A percentile compares a stretch with the other conserved stretches of the same genome.
Evolutionary conservation across 2,113 vertebrate species (phyloP).

Genomic region (Cryptomyrus ogoouensis): DNA sequence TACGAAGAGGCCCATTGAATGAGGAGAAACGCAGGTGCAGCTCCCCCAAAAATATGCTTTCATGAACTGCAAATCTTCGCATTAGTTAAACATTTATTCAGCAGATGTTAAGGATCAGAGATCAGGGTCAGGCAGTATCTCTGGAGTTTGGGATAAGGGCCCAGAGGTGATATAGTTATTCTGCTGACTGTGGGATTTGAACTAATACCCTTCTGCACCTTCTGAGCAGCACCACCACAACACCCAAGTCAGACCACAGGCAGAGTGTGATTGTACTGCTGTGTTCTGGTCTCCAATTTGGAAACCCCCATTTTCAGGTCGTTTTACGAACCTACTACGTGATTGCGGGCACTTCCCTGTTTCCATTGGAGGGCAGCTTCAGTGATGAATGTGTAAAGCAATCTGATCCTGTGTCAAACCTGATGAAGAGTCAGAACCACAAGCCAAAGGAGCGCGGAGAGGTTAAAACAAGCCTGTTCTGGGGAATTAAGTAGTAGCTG

Average conservation of each 20-base stretch:
- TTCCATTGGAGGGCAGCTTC: neutral
- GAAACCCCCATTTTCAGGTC: neutral
- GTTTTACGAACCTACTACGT: neutral
- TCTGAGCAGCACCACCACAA: neutral
- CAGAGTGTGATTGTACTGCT: neutral
- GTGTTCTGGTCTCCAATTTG: neutral
- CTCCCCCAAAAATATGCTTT: neutral
- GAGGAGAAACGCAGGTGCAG: neutral
- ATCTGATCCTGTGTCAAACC: neutral
- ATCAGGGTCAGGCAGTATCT: neutral
- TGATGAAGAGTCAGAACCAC: neutral
- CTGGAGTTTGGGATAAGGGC: neutral
- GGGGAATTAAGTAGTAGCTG: neutral
- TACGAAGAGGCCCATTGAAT: neutral
- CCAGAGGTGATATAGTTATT: neutral
- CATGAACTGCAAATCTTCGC: neutral
- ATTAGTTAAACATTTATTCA: neutral
- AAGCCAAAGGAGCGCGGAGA: neutral
- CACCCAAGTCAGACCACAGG: neutral
- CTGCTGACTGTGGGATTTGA: neutral
- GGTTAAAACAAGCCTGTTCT: neutral
- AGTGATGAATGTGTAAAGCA: neutral
- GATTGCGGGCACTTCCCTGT: neutral
- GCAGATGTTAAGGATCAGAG: neutral
- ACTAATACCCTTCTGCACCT: neutral